Evolutionary conservation across 2,797 vertebrate species (phyloP), one percentile per base, ranked within the genome.

Genomic region (Phalanger gymnotis): DNA sequence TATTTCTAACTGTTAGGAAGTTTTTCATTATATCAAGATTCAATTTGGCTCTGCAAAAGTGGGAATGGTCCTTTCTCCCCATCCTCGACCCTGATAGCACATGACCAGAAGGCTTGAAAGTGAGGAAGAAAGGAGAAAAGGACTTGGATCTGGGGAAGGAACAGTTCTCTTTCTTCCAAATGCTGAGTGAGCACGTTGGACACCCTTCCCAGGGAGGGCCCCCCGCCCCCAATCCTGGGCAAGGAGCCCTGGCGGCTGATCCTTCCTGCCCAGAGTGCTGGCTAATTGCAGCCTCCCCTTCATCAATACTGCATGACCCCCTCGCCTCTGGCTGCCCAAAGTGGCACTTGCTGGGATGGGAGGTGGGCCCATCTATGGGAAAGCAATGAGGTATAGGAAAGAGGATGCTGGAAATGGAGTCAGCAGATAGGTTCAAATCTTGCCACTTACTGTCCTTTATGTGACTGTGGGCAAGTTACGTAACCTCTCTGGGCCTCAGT

Each of bases 301-400:
- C 92, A 93, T 96, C 87, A 92, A 92, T 95, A 95, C 94, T 92
- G 91, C 92, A 96, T 95, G 87, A 52, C 34, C 40, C 40, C 51
- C 61, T 89, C 0, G 0, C 94, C 94, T 94, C 93, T 93, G 57
- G 53, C 53, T 40, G 27, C 53, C 53, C n/a, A 53, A 2, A 73
- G 2, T 22, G n/a, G 53, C 53, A 81, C 52, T 66, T 31, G 53
- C 92, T 93, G 58, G n/a, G 58, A 81, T 40, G 6, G 53, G n/a
- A 54, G 90, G 90, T 34, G 28, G 90, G 28, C 30, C 52, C 34
- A 12, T 14, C 52, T 54, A 52, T 52, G 52, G 90, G 90, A 90
- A 90, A 54, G 52, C 40, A 53, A 54, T 51, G 40, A 47, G 40
- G 40, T 47, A 87, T 47, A 47, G 73, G 40, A 87, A 87, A 87